Evolutionary conservation across 2,888 invertebrate genomes (phyloP).

Genomic region (Deroplatys truncata): DNA sequence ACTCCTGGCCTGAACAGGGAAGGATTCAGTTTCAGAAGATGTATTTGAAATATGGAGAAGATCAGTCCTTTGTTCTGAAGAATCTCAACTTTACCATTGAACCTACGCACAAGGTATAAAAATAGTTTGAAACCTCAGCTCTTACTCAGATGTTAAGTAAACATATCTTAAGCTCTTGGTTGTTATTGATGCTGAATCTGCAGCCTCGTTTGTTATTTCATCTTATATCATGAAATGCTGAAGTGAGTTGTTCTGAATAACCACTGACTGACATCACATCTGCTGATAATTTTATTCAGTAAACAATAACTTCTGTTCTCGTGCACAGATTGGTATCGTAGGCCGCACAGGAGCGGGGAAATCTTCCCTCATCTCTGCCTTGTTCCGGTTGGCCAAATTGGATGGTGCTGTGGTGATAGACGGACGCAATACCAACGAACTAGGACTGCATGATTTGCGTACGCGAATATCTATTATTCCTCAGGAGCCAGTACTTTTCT

Average conservation of each 20-base stretch:
- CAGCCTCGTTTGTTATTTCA: too few relatives aligned
- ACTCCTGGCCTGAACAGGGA: slow-evolving; percentile 45
- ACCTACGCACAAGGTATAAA: slow-evolving; percentile 45
- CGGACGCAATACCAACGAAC: slow-evolving; percentile 35
- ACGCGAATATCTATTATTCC: slow-evolving; percentile 69
- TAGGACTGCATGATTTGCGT: slow-evolving; percentile 52
- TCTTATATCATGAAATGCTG: too few relatives aligned
- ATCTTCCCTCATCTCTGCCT: slow-evolving; percentile 27
- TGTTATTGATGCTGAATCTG: too few relatives aligned
- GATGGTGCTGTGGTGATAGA: slow-evolving; percentile 47
- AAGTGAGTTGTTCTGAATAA: too few relatives aligned
- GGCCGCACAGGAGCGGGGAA: slow-evolving; percentile 29
- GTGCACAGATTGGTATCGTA: slow-evolving; percentile 24
- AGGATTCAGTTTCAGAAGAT: slow-evolving; percentile 34
- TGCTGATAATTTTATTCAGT: too few relatives aligned
- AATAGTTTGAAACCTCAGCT: background rate
- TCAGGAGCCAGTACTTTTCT: slow-evolving; percentile 75
- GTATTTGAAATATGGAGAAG: slow-evolving; percentile 39
- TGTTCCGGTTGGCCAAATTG: slow-evolving; percentile 34
- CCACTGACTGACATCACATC: too few relatives aligned
- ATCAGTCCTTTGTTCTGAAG: slow-evolving; percentile 42
- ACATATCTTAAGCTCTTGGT: background rate
- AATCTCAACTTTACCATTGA: slow-evolving; percentile 42
- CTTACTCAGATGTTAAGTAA: background rate
- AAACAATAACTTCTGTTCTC: background rate